Evolutionary conservation across 2,888 invertebrate species (phyloP).

Genomic region (Trichogramma evanescens): DNA sequence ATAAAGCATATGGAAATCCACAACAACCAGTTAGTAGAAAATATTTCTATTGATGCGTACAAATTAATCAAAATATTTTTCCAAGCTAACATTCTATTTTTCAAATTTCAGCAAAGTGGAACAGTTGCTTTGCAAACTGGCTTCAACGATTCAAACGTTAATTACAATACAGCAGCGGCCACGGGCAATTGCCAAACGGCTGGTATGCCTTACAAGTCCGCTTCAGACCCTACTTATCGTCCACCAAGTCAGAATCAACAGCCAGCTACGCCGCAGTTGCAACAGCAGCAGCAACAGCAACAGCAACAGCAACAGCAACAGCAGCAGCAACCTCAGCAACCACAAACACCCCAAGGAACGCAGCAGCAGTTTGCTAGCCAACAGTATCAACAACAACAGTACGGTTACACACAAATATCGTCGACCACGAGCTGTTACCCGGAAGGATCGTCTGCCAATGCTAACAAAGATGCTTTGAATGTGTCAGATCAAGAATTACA

Average conservation of each 20-base stretch:
- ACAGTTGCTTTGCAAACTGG: constrained; percentile 48
- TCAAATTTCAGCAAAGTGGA: constrained; percentile 45
- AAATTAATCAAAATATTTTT: neutral
- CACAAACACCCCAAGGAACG: constrained; percentile 9
- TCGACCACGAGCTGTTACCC: constrained; percentile 44
- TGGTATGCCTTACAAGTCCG: constrained; percentile 51
- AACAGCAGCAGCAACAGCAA: constrained; percentile 6
- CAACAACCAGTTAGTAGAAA: constrained; percentile 38
- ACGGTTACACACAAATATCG: constrained; percentile 45
- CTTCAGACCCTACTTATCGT: constrained; percentile 43
- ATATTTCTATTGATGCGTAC: neutral
- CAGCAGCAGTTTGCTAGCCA: constrained; percentile 19
- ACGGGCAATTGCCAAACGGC: constrained; percentile 49
- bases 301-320: neutral
- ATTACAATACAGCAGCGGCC: constrained; percentile 45
- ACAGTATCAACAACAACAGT: constrained; percentile 38
- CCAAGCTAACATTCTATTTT: neutral
- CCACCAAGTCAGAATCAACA: constrained; percentile 29
- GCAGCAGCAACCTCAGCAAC: neutral
- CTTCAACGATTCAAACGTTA: constrained; percentile 47
- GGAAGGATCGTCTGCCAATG: constrained; percentile 36
- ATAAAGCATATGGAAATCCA: constrained; percentile 43
- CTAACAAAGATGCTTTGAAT: constrained; percentile 46
- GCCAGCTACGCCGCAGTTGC: constrained; percentile 25
- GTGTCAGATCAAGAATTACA: constrained; percentile 67